Conservation (phyloP, 2,113 vertebrate species). For the Edolisoma coerulescens region DNA sequence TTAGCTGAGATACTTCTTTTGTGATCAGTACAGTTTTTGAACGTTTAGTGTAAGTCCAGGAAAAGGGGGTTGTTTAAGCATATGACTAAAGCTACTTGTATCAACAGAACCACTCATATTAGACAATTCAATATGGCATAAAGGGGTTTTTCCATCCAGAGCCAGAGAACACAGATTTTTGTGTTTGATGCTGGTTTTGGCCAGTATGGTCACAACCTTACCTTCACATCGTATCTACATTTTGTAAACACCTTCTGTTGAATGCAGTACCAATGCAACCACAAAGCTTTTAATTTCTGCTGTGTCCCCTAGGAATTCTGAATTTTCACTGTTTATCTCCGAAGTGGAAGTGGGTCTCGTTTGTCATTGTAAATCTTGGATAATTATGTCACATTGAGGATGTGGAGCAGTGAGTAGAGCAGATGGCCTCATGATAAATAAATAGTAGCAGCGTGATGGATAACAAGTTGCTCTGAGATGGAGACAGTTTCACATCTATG, state of each 20-base stretch:
- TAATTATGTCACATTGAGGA: neutral
- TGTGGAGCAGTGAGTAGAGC: neutral
- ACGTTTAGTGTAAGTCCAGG: neutral
- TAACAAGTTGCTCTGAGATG: neutral
- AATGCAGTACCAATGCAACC: neutral
- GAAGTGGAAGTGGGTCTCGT: neutral
- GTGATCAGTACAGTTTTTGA: neutral
- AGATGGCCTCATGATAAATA: neutral
- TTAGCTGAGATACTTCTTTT: neutral
- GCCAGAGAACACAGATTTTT: neutral
- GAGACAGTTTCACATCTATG: neutral
- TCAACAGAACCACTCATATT: neutral
- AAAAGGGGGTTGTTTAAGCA: neutral
- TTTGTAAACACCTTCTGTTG: neutral
- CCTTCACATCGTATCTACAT: neutral
- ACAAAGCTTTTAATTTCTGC: neutral
- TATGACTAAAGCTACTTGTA: neutral
- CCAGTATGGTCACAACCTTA: rapidly evolving
- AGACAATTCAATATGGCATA: neutral
- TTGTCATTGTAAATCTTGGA: neutral
- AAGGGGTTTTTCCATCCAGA: neutral
- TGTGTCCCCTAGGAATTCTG: neutral
- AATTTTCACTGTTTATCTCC: neutral
- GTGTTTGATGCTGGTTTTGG: rapidly evolving
- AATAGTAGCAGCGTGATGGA: neutral